phyloP scores from a whole-genome alignment of 2,888 invertebrate genomes.

The Campoplex capitator region DNA sequence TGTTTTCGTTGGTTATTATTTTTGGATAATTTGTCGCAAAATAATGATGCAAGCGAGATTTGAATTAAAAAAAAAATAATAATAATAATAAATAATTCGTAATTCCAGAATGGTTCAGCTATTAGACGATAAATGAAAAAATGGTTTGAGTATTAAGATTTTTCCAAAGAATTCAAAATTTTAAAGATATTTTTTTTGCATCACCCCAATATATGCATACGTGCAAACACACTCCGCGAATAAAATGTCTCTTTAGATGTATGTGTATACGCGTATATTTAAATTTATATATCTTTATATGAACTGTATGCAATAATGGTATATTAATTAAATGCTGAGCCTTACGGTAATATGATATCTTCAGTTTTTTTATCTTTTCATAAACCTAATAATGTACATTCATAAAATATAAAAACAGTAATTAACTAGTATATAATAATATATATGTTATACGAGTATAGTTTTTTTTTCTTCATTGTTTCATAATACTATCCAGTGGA shows the following conservation, averaged over 20 bases:
- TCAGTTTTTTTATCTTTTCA: slow-evolving; percentile 57
- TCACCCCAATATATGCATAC: not conserved
- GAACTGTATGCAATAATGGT: slow-evolving; percentile 52
- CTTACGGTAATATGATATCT: slow-evolving; percentile 45
- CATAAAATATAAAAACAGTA: slow-evolving; percentile 79
- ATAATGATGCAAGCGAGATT: not conserved
- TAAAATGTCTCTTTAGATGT: slow-evolving; percentile 8
- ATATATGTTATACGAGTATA: slow-evolving; percentile 71
- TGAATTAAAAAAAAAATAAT: not conserved
- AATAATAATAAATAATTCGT: not conserved
- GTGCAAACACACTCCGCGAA: not conserved
- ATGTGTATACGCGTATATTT: slow-evolving; percentile 34
- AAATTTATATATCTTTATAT: slow-evolving; percentile 53
- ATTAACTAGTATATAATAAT: slow-evolving; percentile 72
- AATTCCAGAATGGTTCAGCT: not conserved
- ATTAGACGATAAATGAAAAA: not conserved
- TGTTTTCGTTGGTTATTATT: not conserved
- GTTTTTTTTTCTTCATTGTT: slow-evolving; percentile 68
- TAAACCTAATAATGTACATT: slow-evolving; percentile 72
- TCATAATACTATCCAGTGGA: slow-evolving; percentile 72
- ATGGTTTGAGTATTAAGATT: not conserved
- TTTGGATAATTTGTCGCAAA: not conserved
- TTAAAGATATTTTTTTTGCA: not conserved
- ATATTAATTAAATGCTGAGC: slow-evolving; percentile 57
- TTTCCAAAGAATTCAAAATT: not conserved